These are phyloP conservation scores for Caenorhabditis japonica DNA, from an alignment of 2,888 invertebrate species.

Conservation along the genomic window DNA sequence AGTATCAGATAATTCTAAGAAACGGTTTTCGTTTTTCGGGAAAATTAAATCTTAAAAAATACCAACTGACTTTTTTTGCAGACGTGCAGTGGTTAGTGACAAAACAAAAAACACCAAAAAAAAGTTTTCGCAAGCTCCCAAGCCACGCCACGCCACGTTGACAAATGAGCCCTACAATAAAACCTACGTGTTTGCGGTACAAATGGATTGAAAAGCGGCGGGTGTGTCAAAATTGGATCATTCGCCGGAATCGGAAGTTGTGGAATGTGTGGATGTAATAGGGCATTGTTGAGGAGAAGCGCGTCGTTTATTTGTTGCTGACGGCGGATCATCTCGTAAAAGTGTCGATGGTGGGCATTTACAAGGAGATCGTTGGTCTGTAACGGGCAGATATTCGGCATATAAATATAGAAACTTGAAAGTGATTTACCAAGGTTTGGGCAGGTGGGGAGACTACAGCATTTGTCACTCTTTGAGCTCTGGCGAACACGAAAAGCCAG, in stretches of 20 bases:
- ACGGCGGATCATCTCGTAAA: slow-evolving; percentile 56
- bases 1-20: too few species aligned
- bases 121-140: too few species aligned
- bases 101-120: too few species aligned
- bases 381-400: neutral
- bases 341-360: slow-evolving; percentile 43
- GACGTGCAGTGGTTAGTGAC: too few species aligned
- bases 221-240: slow-evolving; percentile 12
- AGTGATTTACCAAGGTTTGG: slow-evolving; percentile 13
- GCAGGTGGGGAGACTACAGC: neutral
- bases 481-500: slow-evolving; percentile 30
- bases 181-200: neutral
- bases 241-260: slow-evolving; percentile 25
- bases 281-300: slow-evolving; percentile 55
- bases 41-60: too few species aligned
- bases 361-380: slow-evolving; percentile 34
- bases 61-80: too few species aligned
- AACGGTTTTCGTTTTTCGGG: too few species aligned
- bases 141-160: too few species aligned
- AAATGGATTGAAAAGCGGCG: slow-evolving; percentile 34
- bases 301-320: slow-evolving; percentile 62
- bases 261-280: slow-evolving; percentile 46
- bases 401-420: neutral
- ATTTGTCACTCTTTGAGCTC: slow-evolving; percentile 9
- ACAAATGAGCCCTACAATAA: too few species aligned